A percentile compares a stretch with the other conserved stretches of the same genome.
Conservation (phyloP, 1,140 invertebrate species). For the Zaprionus inermis region DNA sequence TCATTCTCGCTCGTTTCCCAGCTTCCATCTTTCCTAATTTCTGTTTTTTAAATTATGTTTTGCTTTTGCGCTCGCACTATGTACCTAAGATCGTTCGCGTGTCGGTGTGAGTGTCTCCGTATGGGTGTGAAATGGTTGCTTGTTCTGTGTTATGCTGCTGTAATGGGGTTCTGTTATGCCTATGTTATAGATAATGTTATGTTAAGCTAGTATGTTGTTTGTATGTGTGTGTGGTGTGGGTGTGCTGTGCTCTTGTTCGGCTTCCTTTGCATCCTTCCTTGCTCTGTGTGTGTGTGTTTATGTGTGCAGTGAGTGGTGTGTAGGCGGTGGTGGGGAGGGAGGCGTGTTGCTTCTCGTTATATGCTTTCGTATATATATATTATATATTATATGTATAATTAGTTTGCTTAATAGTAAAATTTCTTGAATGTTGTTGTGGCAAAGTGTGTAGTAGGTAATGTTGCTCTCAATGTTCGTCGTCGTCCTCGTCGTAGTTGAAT, state of each 20-base stretch:
- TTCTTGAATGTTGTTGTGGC: conserved; percentile 82
- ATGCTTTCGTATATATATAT: conserved; percentile 76
- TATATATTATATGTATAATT: conserved; percentile 83
- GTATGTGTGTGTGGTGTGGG: conserved; percentile 7
- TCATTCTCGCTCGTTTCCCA: conserved; percentile 9
- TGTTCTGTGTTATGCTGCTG: conserved; percentile 9
- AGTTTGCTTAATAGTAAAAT: conserved; percentile 80
- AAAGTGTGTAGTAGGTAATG: conserved; percentile 76
- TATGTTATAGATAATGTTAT: conserved; percentile 15
- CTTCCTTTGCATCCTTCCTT: conserved; percentile 19
- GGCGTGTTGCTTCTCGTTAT: conserved; percentile 49
- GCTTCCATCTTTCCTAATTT: conserved; percentile 18
- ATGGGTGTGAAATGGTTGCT: conserved; percentile 14
- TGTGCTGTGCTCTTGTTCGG: conserved; percentile 35
- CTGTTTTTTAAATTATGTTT: not conserved
- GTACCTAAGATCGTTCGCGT: conserved; percentile 36
- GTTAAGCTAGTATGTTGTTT: conserved; percentile 25
- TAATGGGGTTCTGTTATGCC: conserved; percentile 21
- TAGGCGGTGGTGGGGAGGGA: conserved; percentile 3
- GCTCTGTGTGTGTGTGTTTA: conserved; percentile 10
- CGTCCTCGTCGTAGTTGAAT: not conserved
- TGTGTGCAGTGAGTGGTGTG: conserved; percentile 27
- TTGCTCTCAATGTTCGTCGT: conserved; percentile 66
- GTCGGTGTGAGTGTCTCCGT: conserved; percentile 7
- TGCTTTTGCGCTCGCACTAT: conserved; percentile 57